phyloP scores from a whole-genome alignment of 2,888 invertebrate species.

The Agrochola lota region DNA sequence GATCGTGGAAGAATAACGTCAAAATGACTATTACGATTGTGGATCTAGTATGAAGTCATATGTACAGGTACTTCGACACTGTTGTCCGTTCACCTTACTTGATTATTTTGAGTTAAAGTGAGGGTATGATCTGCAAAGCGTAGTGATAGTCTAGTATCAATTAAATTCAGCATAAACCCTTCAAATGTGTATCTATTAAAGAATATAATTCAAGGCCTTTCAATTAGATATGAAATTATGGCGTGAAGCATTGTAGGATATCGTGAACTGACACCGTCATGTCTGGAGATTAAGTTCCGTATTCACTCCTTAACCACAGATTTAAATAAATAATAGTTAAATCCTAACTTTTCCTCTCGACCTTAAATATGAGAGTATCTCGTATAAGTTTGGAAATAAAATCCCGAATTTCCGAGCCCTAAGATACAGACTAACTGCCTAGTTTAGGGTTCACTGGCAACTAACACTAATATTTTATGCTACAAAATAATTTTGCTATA shows the following conservation, averaged over 20 bases:
- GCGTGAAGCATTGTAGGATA: conserved; percentile 42
- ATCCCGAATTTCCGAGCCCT: not conserved
- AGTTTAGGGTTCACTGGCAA: not conserved
- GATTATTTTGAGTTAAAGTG: not conserved
- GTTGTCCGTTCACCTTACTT: not conserved
- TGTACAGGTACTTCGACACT: not conserved
- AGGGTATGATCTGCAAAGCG: not conserved
- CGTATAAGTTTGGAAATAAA: not conserved
- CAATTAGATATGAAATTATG: conserved; percentile 57
- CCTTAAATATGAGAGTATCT: not conserved
- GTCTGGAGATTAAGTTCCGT: conserved; percentile 35
- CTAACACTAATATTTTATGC: not conserved
- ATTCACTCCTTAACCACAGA: not conserved
- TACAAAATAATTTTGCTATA: too few relatives aligned
- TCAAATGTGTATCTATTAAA: conserved; percentile 4
- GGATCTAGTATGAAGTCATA: not conserved
- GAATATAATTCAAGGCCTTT: conserved; percentile 42
- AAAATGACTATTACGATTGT: not conserved
- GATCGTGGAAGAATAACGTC: not conserved
- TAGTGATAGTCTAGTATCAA: not conserved
- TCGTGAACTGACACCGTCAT: conserved; percentile 24
- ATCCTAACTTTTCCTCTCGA: not conserved
- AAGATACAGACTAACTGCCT: not conserved
- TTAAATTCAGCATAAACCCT: not conserved
- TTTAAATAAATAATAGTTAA: not conserved